These are phyloP conservation scores for Dicaeum eximium DNA, from an alignment of 2,113 vertebrate species.

Conservation along the genomic window DNA sequence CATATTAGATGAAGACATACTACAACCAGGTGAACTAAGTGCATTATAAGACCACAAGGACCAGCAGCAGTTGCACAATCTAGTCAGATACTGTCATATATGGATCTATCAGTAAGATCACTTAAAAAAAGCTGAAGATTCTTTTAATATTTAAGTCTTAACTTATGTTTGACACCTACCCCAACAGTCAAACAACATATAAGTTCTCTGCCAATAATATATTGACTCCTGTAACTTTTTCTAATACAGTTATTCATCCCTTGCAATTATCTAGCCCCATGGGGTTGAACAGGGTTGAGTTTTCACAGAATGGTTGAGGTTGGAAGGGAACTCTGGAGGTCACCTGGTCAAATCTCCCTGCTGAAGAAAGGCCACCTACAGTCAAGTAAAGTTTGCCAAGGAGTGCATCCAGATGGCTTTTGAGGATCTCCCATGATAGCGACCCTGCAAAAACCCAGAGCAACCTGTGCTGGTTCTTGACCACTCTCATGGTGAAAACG, in stretches of 20 bases:
- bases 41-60: neutral
- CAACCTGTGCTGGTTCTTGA: neutral
- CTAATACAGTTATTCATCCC: neutral
- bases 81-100: neutral
- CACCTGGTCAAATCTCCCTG: neutral
- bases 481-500: accelerated
- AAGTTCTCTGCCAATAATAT: neutral
- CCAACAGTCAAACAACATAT: accelerated
- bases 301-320: neutral
- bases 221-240: neutral
- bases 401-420: neutral
- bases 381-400: accelerated
- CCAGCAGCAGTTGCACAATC: neutral
- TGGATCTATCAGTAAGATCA: neutral
- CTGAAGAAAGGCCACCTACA: neutral
- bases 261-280: neutral
- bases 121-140: neutral
- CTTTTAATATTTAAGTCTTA: neutral
- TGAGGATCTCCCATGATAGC: neutral
- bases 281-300: neutral
- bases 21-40: neutral
- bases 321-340: neutral
- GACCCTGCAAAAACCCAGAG: neutral
- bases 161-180: neutral
- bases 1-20: neutral